Evolutionary conservation across 2,113 vertebrate species (phyloP), one percentile per base, ranked within the genome.

Genomic region (Pyxicephalus adspersus): DNA sequence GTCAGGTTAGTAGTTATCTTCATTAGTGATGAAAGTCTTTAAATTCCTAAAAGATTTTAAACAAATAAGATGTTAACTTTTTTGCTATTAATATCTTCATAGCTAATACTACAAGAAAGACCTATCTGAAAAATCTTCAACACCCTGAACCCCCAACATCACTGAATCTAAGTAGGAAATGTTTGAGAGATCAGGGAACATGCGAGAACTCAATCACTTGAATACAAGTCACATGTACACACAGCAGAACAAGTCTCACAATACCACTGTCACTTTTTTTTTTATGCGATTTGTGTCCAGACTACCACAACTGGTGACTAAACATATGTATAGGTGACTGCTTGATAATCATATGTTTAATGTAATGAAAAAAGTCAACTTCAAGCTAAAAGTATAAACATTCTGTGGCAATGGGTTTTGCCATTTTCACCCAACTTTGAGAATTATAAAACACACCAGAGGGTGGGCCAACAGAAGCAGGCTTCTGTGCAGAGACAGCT

Each of bases 121-220:
- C 85, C 77, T 64, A 81, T 22, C 86, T 89, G 78, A 85, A 86
- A 80, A 88, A 85, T 23, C 67, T 86, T 2, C 1, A 83, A 65
- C 55, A 55, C 0, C 72, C 89, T 60, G 20, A 58, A 1, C 54
- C 64, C 50, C 84, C 0, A 1, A 18, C 2, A 29, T 86, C 77
- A 84, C 74, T 60, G 83, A 89, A 51, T 83, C 81, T 58, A 83
- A 79, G 8, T 89, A 85, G 25, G 88, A 65, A 79, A 84, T 77
- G 20, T 90, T 89, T 54, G 60, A 67, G 76, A 75, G 18, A 5
- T 25, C 88, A 66, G 54, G 65, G 45, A 83, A 51, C 5, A 9
- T 83, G 64, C 76, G 84, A 22, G 34, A 83, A 26, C 82, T 87
- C 55, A 38, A 64, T 22, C 2, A 75, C 1, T 9, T 86, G 64